Evolutionary conservation across 2,113 vertebrate genomes (phyloP), one percentile per base, ranked within the genome.

Genomic region (Ceyx melanurus): DNA sequence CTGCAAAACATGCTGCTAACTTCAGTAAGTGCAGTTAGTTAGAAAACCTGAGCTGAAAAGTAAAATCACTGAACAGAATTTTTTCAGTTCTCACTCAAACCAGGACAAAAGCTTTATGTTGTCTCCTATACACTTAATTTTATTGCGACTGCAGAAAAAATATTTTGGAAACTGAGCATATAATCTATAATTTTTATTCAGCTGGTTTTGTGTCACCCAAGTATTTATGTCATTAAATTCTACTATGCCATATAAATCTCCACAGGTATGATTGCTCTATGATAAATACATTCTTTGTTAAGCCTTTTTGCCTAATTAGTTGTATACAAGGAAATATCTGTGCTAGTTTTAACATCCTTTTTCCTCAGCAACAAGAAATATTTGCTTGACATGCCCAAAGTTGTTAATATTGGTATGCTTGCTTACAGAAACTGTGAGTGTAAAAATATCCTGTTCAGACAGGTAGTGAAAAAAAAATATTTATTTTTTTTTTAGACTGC

Each of bases 221-320:
- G 22, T 42, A 57, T 9, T 81, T 82, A 51, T 7, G 45, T 13
- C 58, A 92, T 95, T 92, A 88, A 89, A 92, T 86, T 86, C 66
- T 81, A 26, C 50, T 86, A 46, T 66, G 31, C 11, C 72, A 72
- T 89, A 67, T 91, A 93, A 83, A 92, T 82, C 37, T 76, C 11
- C 40, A 73, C 45, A 72, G 22, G 37, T 74, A 66, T 82, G 75
- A 94, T 88, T 94, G 86, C 26, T 79, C 80, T 53, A 28, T 77
- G 65, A 76, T 86, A 96, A 87, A 54, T 60, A 43, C 45, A 46
- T 72, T 56, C 40, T 51, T 28, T 90, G 31, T 88, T 88, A 57
- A 91, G 62, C 78, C 70, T 91, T 94, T 80, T n/a, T 76, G 71
- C 33, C 73, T 91, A 93, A 95, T 92, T 94, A 66, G 82, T 74